These are phyloP conservation scores for Calephelis virginiensis DNA, from an alignment of 1,140 invertebrate genomes.

Conservation along the genomic window DNA sequence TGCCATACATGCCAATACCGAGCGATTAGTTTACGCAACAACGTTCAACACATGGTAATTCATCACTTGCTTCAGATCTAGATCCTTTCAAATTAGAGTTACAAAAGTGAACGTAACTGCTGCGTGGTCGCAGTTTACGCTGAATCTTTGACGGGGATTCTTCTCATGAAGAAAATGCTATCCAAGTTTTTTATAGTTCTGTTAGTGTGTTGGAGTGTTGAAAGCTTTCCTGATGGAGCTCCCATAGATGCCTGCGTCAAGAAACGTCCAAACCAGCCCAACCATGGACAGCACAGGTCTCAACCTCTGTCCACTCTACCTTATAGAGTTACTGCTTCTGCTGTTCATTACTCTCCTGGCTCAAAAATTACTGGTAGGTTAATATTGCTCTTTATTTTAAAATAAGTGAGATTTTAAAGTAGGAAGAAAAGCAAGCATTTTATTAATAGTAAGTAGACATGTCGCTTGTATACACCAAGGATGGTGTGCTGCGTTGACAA, in stretches of 20 bases:
- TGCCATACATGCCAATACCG: background rate
- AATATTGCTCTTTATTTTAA: background rate
- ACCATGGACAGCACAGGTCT: conserved; percentile 84
- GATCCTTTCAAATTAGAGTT: conserved; percentile 64
- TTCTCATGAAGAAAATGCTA: conserved; percentile 39
- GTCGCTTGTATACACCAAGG: no score
- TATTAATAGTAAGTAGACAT: no score
- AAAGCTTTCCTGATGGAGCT: conserved; percentile 85
- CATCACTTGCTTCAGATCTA: conserved; percentile 55
- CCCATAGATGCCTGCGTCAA: conserved; percentile 88
- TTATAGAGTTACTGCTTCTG: conserved; percentile 82
- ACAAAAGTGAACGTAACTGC: conserved; percentile 63
- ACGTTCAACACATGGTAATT: conserved; percentile 43
- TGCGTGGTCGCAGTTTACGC: conserved; percentile 47
- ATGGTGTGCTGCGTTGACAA: no score
- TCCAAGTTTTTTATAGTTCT: conserved; percentile 38
- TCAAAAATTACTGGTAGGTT: conserved; percentile 80
- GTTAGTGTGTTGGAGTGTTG: conserved; percentile 46
- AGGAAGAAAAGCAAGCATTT: no score
- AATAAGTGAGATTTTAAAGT: no score
- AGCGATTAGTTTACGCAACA: conserved; percentile 25
- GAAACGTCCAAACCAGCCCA: conserved; percentile 84
- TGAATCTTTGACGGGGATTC: conserved; percentile 40
- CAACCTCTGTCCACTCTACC: conserved; percentile 82
- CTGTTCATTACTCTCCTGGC: conserved; percentile 81